A percentile compares a stretch with the other conserved stretches of the same genome.
Evolutionary conservation across 2,797 vertebrate species (phyloP).

Genomic region (Propithecus perrieri): DNA sequence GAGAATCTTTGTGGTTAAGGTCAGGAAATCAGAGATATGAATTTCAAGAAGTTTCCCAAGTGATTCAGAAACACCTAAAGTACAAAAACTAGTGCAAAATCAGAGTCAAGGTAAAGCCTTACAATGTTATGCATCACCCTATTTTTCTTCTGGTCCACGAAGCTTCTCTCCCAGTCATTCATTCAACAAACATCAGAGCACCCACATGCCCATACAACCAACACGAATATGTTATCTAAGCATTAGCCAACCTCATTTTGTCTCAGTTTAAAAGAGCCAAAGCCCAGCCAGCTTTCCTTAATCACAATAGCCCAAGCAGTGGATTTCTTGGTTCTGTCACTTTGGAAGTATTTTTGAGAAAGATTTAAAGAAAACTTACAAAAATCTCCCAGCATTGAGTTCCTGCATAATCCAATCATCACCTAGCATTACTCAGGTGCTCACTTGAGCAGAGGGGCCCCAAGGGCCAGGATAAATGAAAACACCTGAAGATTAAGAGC

Average conservation of each 20-base stretch:
- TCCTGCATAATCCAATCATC: background rate
- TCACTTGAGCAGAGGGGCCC: rapidly evolving
- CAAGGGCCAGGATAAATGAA: background rate
- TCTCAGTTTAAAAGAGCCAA: background rate
- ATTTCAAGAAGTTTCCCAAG: background rate
- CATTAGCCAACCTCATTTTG: background rate
- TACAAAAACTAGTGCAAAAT: background rate
- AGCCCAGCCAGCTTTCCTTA: background rate
- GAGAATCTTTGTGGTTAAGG: background rate
- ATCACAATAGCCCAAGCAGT: background rate
- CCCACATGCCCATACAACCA: rapidly evolving
- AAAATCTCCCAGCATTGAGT: background rate
- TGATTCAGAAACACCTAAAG: background rate
- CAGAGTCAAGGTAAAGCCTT: background rate
- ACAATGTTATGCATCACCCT: rapidly evolving
- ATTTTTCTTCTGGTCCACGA: background rate
- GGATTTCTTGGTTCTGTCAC: background rate
- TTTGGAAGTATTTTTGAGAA: background rate
- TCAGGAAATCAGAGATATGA: background rate
- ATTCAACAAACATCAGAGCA: background rate
- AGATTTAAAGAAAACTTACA: background rate
- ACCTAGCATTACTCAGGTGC: rapidly evolving
- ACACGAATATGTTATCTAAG: rapidly evolving
- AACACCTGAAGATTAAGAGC: background rate
- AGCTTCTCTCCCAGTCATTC: background rate